Conservation (phyloP, 2,797 vertebrate species). For the Danio tinwini region DNA sequence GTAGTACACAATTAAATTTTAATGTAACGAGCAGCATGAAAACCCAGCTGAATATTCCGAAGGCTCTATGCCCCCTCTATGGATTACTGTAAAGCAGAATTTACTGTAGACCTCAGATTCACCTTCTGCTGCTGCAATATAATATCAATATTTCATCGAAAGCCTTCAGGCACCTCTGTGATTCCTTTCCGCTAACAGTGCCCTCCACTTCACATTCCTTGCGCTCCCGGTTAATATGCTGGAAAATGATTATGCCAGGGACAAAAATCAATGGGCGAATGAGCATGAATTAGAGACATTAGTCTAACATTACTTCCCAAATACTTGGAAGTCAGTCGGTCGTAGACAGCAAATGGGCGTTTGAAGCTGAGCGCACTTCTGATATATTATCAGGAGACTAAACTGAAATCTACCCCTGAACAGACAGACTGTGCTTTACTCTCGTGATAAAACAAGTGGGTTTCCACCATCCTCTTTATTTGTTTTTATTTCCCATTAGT, state of each 20-base stretch:
- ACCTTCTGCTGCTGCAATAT: constrained; percentile 25
- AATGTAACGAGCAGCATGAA: not conserved
- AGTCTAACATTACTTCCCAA: constrained; percentile 72
- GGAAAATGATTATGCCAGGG: constrained; percentile 74
- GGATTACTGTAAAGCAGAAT: not conserved
- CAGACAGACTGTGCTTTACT: constrained; percentile 43
- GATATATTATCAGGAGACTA: constrained; percentile 31
- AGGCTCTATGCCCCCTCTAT: not conserved
- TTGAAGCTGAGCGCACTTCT: constrained; percentile 44
- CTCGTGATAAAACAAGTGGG: constrained; percentile 53
- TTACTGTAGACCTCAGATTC: constrained; percentile 33
- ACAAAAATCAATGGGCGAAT: constrained; percentile 72
- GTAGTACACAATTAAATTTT: not conserved
- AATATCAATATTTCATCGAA: constrained; percentile 46
- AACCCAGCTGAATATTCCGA: not conserved
- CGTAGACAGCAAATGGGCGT: constrained; percentile 66
- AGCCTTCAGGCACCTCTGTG: constrained; percentile 23
- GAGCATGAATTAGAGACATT: constrained; percentile 78
- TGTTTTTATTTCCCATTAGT: constrained; percentile 55
- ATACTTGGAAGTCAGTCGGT: constrained; percentile 70
- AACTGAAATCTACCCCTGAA: constrained; percentile 47
- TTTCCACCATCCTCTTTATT: constrained; percentile 53
- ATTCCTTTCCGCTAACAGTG: constrained; percentile 60
- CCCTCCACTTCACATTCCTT: constrained; percentile 59
- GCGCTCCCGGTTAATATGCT: constrained; percentile 73